Percentiles rank a stretch among this genome's conserved stretches.
phyloP scores from a whole-genome alignment of 2,797 vertebrate genomes.

The Rallus crepitans region DNA sequence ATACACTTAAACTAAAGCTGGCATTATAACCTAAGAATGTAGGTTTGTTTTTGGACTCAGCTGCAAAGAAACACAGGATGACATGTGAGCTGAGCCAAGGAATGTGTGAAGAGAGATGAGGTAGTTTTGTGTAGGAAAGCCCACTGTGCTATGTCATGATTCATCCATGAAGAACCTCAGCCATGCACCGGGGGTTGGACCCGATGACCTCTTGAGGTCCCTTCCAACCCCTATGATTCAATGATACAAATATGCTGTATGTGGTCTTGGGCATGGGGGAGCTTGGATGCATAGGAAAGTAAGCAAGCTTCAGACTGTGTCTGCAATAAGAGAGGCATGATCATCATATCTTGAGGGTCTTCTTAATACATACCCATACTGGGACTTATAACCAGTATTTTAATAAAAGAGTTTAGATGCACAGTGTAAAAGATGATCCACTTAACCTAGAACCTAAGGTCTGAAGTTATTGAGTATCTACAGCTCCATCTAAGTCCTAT shows the following conservation, averaged over 20 bases:
- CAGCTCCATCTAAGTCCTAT: neutral
- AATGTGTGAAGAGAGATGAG: neutral
- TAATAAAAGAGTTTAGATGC: neutral
- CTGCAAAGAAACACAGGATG: neutral
- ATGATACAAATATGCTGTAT: accelerated
- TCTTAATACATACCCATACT: neutral
- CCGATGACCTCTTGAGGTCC: too few relatives aligned
- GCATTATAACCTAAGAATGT: neutral
- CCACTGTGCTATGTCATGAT: neutral
- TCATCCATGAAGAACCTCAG: neutral
- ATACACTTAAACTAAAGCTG: neutral
- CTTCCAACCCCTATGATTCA: too few relatives aligned
- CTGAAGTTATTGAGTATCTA: neutral
- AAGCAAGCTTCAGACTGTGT: neutral
- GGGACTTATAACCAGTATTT: neutral
- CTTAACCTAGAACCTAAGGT: neutral
- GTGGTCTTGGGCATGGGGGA: accelerated
- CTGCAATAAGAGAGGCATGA: neutral
- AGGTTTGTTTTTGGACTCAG: neutral
- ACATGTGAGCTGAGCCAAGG: neutral
- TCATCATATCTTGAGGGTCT: neutral
- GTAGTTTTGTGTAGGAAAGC: neutral
- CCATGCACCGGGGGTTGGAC: accelerated
- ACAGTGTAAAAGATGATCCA: neutral
- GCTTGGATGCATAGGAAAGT: neutral